Evolutionary conservation across 2,113 vertebrate genomes (phyloP).

Genomic region (Aplodontia rufa): DNA sequence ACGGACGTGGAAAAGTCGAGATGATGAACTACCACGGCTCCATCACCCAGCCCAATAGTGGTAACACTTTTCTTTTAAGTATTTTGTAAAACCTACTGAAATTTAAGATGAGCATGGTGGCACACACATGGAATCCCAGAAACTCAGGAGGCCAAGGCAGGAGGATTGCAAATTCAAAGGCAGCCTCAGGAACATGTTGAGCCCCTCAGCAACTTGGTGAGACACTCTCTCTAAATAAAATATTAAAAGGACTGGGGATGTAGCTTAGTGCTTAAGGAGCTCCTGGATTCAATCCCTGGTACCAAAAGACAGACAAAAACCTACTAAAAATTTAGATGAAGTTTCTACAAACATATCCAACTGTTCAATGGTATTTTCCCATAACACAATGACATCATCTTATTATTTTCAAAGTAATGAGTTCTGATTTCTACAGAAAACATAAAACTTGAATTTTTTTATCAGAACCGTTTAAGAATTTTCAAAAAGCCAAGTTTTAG

Average conservation of each 20-base stretch:
- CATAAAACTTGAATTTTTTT: slow-evolving; percentile 25
- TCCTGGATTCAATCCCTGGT: too few species aligned
- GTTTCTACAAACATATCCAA: neutral
- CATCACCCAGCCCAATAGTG: neutral
- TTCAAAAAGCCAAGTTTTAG: slow-evolving; percentile 66
- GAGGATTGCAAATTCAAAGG: too few species aligned
- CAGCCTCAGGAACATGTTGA: too few species aligned
- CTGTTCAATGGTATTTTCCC: neutral
- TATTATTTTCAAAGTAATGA: neutral
- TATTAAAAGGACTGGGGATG: too few species aligned
- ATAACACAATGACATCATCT: neutral
- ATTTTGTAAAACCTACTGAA: slow-evolving; percentile 3
- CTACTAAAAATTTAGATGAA: slow-evolving; percentile 38
- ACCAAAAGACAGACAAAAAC: too few species aligned
- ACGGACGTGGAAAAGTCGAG: neutral
- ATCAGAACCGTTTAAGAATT: slow-evolving; percentile 11
- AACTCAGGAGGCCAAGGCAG: too few species aligned
- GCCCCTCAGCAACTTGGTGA: too few species aligned
- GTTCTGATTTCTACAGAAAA: slow-evolving; percentile 45
- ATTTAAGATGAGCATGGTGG: too few species aligned
- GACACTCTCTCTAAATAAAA: too few species aligned
- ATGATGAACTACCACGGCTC: neutral
- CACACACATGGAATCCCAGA: too few species aligned
- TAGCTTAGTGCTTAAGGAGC: too few species aligned
- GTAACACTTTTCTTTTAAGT: slow-evolving; percentile 1